Evolutionary conservation across 1,140 invertebrate genomes (phyloP), one percentile per base, ranked within the genome.

Genomic region (Rhyzopertha dominica): DNA sequence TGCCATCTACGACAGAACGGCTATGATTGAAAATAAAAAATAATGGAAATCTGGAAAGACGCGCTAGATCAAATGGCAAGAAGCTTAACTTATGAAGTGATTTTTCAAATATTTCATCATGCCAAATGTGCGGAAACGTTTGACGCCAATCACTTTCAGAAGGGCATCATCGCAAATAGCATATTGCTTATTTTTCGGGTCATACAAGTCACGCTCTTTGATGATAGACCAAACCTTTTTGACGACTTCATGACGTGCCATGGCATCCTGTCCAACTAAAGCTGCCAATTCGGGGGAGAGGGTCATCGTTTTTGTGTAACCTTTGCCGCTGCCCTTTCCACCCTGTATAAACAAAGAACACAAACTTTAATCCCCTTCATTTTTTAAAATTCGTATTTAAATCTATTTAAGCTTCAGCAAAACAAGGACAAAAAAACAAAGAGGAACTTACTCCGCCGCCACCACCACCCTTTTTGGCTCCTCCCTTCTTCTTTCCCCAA

Each of bases 71-170:
- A n/a, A n/a, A n/a, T n/a, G n/a, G n/a, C n/a, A n/a, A n/a, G n/a
- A 35, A 35, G 28, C 68, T 74, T 82, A 82, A 58, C 82, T 79
- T 61, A 85, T 70, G 72, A 95, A 93, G 71, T 95, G 90, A 49
- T 84, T 80, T 70, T 93, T 92, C 47, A 95, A 74, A 68, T 90
- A 90, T 66, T 95, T 95, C 85, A 95, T 90, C 90, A 95, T 95
- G 54, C 87, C 89, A 55, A 93, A 94, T 25, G 86, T 91, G 58
- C 87, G 80, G 78, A 94, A 92, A 49, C 88, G 81, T 64, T 91
- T 90, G 0, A 86, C 82, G 14, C 88, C 90, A 63, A 95, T 87
- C 30, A 95, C 84, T 70, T 90, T 90, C 65, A 85, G 73, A 10
- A 95, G 70, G 43, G 92, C 86, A 29, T 91, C 89, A 63, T 96